Percentiles rank a stretch among this genome's conserved stretches.
Evolutionary conservation across 1,140 invertebrate genomes (phyloP).

Genomic region (Gerris buenoi): DNA sequence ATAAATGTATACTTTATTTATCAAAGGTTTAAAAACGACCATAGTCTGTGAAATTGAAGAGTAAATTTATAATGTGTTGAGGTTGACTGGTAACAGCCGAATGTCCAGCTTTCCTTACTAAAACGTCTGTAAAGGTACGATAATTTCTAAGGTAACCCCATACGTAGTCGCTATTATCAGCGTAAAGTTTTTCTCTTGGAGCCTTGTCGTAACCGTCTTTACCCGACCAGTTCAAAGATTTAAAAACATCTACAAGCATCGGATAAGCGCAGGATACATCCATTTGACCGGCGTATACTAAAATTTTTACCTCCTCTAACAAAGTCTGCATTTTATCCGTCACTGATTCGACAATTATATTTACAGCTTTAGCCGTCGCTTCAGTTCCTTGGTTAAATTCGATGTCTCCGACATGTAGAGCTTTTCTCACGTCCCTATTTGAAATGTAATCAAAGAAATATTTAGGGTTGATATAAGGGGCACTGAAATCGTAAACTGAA

Average conservation of each 20-base stretch:
- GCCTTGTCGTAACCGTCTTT: not conserved
- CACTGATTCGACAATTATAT: not conserved
- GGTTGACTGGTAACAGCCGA: not conserved
- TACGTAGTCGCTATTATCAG: not conserved
- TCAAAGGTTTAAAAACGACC: not conserved
- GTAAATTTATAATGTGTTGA: not conserved
- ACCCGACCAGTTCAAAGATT: not conserved
- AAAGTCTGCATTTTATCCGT: not conserved
- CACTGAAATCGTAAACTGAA: not conserved
- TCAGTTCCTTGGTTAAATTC: not conserved
- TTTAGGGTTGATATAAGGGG: not conserved
- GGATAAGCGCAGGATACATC: not conserved
- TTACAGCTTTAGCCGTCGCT: not conserved
- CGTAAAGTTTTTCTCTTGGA: not conserved
- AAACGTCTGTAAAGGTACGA: not conserved
- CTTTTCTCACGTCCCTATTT: not conserved
- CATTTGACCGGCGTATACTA: not conserved
- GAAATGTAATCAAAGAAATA: not conserved
- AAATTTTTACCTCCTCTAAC: too few species aligned
- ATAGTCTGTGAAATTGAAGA: not conserved
- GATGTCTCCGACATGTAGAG: not conserved
- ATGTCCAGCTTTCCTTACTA: not conserved
- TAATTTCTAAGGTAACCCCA: not conserved
- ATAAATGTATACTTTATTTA: too few species aligned
- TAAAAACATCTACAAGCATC: not conserved